phyloP scores from a whole-genome alignment of 2,797 vertebrate species.

The Cyclura pinguis region DNA sequence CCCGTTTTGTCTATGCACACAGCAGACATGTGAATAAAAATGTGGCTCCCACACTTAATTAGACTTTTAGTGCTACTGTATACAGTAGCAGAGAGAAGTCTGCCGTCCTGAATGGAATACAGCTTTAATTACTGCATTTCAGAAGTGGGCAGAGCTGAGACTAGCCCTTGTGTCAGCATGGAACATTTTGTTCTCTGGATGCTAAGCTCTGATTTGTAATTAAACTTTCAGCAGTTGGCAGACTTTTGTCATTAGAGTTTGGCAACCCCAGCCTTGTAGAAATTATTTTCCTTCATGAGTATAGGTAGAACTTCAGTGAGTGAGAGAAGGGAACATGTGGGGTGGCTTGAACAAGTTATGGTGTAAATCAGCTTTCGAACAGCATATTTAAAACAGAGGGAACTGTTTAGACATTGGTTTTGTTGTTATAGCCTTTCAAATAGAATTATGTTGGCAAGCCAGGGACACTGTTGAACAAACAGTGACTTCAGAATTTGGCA shows the following conservation, averaged over 20 bases:
- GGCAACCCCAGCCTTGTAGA: constrained; percentile 59
- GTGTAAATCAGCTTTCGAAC: neutral
- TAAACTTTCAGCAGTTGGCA: constrained; percentile 59
- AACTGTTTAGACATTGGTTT: fast-evolving
- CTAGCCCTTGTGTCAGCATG: constrained; percentile 16
- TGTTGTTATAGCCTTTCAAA: neutral
- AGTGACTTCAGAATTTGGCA: constrained; percentile 29
- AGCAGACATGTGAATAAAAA: neutral
- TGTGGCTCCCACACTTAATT: neutral
- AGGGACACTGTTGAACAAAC: neutral
- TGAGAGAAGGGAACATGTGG: neutral
- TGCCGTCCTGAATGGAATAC: neutral
- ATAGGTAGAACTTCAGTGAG: constrained; percentile 56
- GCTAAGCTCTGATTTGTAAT: constrained; percentile 63
- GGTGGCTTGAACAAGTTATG: neutral
- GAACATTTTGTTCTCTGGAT: neutral
- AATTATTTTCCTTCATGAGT: constrained; percentile 42
- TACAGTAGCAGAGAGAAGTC: neutral
- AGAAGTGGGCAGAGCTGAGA: constrained; percentile 8
- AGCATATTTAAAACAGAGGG: neutral
- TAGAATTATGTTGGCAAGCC: neutral
- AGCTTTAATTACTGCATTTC: constrained; percentile 48
- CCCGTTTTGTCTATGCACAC: neutral
- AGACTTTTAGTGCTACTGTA: neutral
- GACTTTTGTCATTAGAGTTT: constrained; percentile 60